Evolutionary conservation across 2,113 vertebrate genomes (phyloP), one percentile per base, ranked within the genome.

Genomic region (Leucoraja erinaceus): DNA sequence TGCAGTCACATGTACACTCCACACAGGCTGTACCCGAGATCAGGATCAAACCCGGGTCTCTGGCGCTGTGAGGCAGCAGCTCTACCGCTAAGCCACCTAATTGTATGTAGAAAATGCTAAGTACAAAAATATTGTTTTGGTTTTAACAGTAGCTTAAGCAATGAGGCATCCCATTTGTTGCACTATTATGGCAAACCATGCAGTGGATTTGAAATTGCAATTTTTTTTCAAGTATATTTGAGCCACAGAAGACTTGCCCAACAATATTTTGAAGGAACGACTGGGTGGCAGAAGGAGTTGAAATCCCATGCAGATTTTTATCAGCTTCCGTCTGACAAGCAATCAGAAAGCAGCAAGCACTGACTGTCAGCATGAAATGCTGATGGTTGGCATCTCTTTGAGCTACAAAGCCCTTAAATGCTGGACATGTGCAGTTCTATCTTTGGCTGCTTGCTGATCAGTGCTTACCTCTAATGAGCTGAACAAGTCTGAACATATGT

Each of bases 401-500:
- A 63, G 22, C 84, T 88, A 59, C 7, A 66, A 88, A 66, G 84
- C 20, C 88, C 33, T 47, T 22, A 38, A 18, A 70, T 90, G 31
- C 70, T 91, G 33, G 66, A 72, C 66, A 72, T 91, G 33, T 91
- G 66, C 38, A 20, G 11, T 72, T 91, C 11, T 70, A 7, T 70
- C 31, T 91, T 86, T 63, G 56, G 56, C 28, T 63, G 56, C 28
- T 86, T 61, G 33, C 33, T 72, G 33, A 91, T 91, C 66, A 54
- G 66, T 47, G 88, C 22, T 9, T 91, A 91, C 33, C 33, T 72
- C n/a, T 72, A 90, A 70, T 90, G 88, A 91, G 31, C 84, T 20
- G 18, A 25, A 72, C 66, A 91, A 91, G 33, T 38, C 7, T 72
- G 88, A 91, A 91, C 88, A 72, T 91, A 47, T 91, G 88, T 38